Evolutionary conservation across 2,888 invertebrate genomes (phyloP).

Genomic region (Girardia tigrina): DNA sequence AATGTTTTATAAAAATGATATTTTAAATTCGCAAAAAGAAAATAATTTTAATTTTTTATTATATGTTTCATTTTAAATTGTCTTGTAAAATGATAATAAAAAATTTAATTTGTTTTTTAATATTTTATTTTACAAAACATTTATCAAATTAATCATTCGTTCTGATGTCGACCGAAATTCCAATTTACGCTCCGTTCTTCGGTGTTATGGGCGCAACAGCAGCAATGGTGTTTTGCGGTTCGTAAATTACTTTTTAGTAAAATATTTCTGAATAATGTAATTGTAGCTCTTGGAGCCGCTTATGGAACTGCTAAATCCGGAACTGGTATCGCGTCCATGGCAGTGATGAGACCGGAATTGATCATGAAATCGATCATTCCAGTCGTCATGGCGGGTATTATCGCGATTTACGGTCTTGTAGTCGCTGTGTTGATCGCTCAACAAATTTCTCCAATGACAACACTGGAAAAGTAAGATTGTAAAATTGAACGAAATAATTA

Average conservation of each 20-base stretch:
- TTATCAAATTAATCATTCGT: too few relatives aligned
- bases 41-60: too few relatives aligned
- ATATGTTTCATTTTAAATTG: too few relatives aligned
- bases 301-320: slow-evolving; percentile 99
- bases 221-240: slow-evolving; percentile 97
- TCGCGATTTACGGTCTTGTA: slow-evolving; percentile 97
- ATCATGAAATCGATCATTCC: slow-evolving; percentile 99
- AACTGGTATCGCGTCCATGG: slow-evolving; percentile 99
- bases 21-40: too few relatives aligned
- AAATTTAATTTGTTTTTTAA: too few relatives aligned
- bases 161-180: slow-evolving; percentile 46
- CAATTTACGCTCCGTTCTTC: slow-evolving; percentile 94
- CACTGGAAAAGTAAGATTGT: slow-evolving; percentile 11
- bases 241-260: slow-evolving; percentile 52
- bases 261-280: not conserved
- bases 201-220: slow-evolving; percentile 98
- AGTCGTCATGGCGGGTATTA: slow-evolving; percentile 73
- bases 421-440: slow-evolving; percentile 82
- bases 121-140: too few relatives aligned
- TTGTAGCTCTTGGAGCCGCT: slow-evolving; percentile 81
- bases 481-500: not conserved
- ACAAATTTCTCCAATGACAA: slow-evolving; percentile 19
- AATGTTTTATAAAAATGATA: too few relatives aligned
- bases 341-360: slow-evolving; percentile 97
- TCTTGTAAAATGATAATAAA: too few relatives aligned